Evolutionary conservation across 2,797 vertebrate genomes (phyloP).

Genomic region (Meriones psammophilus): DNA sequence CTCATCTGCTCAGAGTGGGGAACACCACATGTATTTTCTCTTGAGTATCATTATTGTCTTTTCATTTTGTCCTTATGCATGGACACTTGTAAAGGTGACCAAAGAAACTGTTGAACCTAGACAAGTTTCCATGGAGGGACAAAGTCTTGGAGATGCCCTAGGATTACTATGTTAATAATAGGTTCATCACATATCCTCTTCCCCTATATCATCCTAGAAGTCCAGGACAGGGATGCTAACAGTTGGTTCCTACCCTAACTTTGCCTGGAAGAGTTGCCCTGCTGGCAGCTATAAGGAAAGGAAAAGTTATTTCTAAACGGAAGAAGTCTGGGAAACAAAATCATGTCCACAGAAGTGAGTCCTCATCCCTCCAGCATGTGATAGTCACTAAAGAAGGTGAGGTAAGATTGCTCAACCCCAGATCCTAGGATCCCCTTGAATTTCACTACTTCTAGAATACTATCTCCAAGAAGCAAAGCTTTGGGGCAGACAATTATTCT

Average conservation of each 20-base stretch:
- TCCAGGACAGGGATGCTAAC: background rate
- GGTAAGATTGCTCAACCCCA: background rate
- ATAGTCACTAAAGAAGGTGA: background rate
- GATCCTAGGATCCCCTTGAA: background rate
- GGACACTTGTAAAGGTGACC: background rate
- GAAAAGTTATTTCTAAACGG: background rate
- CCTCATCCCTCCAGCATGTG: rapidly evolving
- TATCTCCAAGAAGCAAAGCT: background rate
- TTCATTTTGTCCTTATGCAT: background rate
- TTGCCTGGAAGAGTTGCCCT: background rate
- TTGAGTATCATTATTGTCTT: background rate
- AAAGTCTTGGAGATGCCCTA: background rate
- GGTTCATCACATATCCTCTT: background rate
- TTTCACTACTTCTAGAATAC: background rate
- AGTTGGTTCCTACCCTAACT: background rate
- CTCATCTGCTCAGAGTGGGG: background rate
- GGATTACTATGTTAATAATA: background rate
- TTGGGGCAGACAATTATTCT: background rate
- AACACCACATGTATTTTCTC: background rate
- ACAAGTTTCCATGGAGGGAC: background rate
- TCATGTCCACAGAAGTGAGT: rapidly evolving
- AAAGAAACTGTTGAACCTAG: background rate
- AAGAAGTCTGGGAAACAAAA: background rate
- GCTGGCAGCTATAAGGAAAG: background rate
- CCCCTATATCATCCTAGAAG: background rate